phyloP scores from a whole-genome alignment of 2,797 vertebrate genomes.

The Xiphophorus birchmanni region DNA sequence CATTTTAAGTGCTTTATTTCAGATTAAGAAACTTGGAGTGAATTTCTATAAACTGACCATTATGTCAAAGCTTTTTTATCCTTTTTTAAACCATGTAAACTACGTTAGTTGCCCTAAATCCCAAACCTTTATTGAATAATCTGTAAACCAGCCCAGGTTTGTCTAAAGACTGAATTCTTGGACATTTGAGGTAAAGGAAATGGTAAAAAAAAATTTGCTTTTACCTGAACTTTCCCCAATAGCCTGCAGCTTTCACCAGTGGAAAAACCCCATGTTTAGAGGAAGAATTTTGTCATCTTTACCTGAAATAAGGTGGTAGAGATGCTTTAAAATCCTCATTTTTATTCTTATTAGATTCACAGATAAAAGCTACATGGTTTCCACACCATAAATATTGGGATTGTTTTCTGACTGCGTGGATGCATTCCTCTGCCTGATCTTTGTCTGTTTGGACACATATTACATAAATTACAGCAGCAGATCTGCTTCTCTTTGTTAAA shows the following conservation, averaged over 20 bases:
- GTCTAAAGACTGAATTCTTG: not conserved
- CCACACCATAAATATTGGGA: not conserved
- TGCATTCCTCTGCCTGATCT: not conserved
- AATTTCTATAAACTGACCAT: not conserved
- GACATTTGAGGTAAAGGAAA: not conserved
- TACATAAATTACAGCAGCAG: not conserved
- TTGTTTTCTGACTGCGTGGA: not conserved
- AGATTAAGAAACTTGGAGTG: not conserved
- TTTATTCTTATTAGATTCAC: not conserved
- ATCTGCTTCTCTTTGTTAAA: not conserved
- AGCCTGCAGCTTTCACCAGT: not conserved
- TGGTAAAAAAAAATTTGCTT: too few relatives aligned
- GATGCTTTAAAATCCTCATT: not conserved
- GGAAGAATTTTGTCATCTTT: not conserved
- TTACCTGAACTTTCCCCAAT: not conserved
- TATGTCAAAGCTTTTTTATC: not conserved
- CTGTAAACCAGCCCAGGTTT: not conserved
- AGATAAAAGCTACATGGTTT: not conserved
- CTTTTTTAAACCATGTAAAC: not conserved
- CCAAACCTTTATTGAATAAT: not conserved
- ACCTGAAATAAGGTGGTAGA: not conserved
- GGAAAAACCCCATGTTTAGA: not conserved
- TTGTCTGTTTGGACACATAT: not conserved
- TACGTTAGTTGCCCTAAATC: not conserved
- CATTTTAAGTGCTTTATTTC: not conserved